Percentiles rank a stretch among this genome's conserved stretches.
Evolutionary conservation across 2,797 vertebrate genomes (phyloP).

Genomic region (Onychomys arenicola): DNA sequence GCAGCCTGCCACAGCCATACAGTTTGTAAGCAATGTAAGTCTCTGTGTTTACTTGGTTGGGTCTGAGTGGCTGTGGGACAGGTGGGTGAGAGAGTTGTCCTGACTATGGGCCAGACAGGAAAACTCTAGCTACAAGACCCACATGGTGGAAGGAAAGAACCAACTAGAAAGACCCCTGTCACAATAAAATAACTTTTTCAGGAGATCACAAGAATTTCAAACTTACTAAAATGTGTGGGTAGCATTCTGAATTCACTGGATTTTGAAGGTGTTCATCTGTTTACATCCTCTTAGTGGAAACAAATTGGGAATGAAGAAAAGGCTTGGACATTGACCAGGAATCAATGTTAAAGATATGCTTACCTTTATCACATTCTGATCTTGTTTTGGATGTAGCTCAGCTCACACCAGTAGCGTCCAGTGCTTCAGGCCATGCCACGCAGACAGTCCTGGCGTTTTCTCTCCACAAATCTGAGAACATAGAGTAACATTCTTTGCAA

Average conservation of each 20-base stretch:
- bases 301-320: background rate
- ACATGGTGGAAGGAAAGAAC: background rate
- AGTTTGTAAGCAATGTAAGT: no score
- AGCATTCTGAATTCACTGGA: background rate
- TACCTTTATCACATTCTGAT: constrained; percentile 28
- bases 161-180: background rate
- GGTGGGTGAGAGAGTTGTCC: no score
- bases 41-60: no score
- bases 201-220: background rate
- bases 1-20: no score
- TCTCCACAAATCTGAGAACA: constrained; percentile 9
- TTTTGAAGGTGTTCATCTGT: background rate
- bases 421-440: background rate
- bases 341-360: background rate
- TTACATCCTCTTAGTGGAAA: background rate
- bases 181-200: background rate
- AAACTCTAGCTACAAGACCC: no score
- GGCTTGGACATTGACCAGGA: background rate
- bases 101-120: no score
- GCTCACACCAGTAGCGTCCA: background rate
- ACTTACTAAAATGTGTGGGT: background rate
- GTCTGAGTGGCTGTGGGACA: no score
- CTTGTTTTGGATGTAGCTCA: background rate
- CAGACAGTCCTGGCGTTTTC: background rate
- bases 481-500: constrained; percentile 12